Base-by-base conservation (phyloP, 2,888 invertebrate species). In the Ophonus ardosiacus region DNA sequence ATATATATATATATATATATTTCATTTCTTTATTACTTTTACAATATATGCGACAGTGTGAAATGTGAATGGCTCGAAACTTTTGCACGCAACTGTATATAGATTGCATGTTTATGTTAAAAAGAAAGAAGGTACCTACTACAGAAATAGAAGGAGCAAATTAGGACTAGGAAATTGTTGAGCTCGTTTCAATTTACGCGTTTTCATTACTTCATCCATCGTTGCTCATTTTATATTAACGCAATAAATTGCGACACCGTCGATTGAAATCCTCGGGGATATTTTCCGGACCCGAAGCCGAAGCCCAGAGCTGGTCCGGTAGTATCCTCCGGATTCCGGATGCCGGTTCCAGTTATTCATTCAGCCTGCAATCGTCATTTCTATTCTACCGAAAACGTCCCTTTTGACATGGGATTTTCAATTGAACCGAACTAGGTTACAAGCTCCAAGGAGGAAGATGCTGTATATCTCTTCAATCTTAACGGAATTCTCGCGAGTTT, bases 331-430 rank as follows among this genome's bases (percentile, higher is more conserved):
- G 56, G 15, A n/a, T 56, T 31, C 79, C 31, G 71, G 17, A 17
- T 71, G 40, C 68, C 17, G 17, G 40, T 43, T 43, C 71, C 76
- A 65, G 83, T 83, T 83, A 83, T 83, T 83, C 83, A 83, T 76
- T 59, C 61, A 18, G 38, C 74, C 59, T 83, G 76, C 83, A 61
- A 76, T 83, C 76, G 83, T 83, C 74, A 74, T 74, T 43, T 74
- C 71, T 40, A 74, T 74, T 74, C 43, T 57, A 59, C 82, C 59
- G 59, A 76, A 74, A 83, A 31, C 63, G 74, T 83, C 83, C 21
- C 76, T 76, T 82, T 61, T 83, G 83, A 83, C 83, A 74, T 76
- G 61, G 61, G 76, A 83, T 83, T 83, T 83, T 83, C 83, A 83
- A 83, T 83, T 83, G 83, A 74, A 74, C 43, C 43, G 83, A 74